Base-by-base conservation (phyloP, 2,113 vertebrate species). In the Tenebrosternarchus preto region DNA sequence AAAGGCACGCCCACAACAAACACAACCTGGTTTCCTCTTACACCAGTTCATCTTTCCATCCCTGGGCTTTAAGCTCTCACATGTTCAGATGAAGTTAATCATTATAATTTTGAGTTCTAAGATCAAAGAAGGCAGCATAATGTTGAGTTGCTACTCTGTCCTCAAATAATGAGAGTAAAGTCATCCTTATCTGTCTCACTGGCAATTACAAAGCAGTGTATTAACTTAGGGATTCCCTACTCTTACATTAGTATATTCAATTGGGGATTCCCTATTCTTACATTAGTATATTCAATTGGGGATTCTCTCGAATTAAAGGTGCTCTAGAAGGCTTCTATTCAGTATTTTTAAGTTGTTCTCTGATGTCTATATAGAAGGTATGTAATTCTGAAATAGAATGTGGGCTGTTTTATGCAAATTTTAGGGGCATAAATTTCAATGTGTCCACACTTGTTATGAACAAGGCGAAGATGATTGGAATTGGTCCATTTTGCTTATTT, bases 221-320 rank as follows among this genome's bases (percentile, higher is more conserved):
- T 80, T 27, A 59, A 73, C 57, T 60, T 27, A 29, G n/a, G n/a
- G 55, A 15, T 27, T 27, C 57, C 33, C 4, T 7, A 55, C 27
- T 63, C 69, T n/a, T n/a, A n/a, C n/a, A n/a, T n/a, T n/a, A 64
- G 31, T 33, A 64, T 63, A 73, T 80, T 27, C 43, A 73, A 39
- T 60, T 27, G 43, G n/a, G n/a, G 55, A 15, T 27, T 27, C 57
- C 33, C 4, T 7, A 55, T 39, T 63, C 69, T n/a, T n/a, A n/a
- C n/a, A n/a, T n/a, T n/a, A 64, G 31, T 33, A 64, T 63, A 73
- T 80, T 27, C 43, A 73, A 39, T 60, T 27, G 43, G n/a, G n/a
- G 55, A 15, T 27, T 27, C 19, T 27, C 43, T 72, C 57, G 73
- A 55, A 73, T 80, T 80, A 73, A 80, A 73, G 39, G 36, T 78